Conservation (phyloP, 2,113 vertebrate genomes). For the Sebastes fasciatus region DNA sequence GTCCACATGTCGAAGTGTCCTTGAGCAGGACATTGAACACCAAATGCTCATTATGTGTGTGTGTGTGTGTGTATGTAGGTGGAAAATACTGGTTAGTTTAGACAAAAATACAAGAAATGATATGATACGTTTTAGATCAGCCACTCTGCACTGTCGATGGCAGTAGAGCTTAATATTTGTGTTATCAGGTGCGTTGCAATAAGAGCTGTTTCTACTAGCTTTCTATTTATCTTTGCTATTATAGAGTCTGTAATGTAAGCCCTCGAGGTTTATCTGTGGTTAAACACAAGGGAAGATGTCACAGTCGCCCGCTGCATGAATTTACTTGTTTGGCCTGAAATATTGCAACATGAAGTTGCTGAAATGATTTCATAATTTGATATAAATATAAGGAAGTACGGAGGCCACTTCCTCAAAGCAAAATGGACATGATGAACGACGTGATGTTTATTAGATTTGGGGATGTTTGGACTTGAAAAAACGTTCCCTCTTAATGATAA, state of each 20-base stretch:
- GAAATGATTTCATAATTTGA: conserved; percentile 60
- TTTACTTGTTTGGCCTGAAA: conserved; percentile 8
- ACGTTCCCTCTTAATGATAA: neutral
- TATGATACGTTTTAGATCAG: neutral
- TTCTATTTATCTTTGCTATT: conserved; percentile 19
- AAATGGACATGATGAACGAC: conserved; percentile 3
- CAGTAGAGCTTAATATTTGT: neutral
- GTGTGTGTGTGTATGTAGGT: neutral
- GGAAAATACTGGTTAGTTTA: neutral
- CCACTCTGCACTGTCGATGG: neutral
- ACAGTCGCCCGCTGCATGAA: neutral
- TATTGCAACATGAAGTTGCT: conserved; percentile 50
- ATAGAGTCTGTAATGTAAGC: neutral
- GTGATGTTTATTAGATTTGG: neutral
- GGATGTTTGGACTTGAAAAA: neutral
- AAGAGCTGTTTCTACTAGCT: neutral
- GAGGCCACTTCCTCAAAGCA: conserved; percentile 53
- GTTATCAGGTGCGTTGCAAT: neutral
- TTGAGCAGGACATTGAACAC: neutral
- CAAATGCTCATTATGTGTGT: neutral
- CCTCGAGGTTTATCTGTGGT: conserved; percentile 39
- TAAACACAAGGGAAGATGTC: neutral
- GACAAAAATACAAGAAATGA: neutral
- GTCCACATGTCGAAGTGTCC: neutral
- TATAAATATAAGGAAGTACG: conserved; percentile 43